phyloP scores from a whole-genome alignment of 2,888 invertebrate species.

The Selenia dentaria region DNA sequence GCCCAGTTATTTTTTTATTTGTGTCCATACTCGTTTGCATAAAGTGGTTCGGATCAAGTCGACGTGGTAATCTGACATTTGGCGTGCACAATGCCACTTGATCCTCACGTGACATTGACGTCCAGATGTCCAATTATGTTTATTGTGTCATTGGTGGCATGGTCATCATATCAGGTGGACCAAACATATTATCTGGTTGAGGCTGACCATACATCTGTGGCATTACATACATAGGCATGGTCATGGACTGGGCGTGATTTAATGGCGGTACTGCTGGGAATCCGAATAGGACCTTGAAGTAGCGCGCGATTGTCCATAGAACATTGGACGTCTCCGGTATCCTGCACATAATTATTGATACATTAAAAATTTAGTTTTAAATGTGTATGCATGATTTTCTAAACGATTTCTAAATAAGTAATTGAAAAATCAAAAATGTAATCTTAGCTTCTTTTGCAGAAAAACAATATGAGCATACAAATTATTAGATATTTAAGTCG shows the following conservation, averaged over 20 bases:
- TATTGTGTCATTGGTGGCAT: constrained; percentile 61
- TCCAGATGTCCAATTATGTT: constrained; percentile 70
- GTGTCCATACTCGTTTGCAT: constrained; percentile 29
- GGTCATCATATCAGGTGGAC: constrained; percentile 47
- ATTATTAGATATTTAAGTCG: too few relatives aligned
- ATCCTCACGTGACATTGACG: constrained; percentile 51
- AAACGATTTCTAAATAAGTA: too few relatives aligned
- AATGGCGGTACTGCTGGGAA: constrained; percentile 68
- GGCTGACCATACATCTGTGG: constrained; percentile 60
- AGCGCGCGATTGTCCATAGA: constrained; percentile 81
- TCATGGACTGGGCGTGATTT: constrained; percentile 66
- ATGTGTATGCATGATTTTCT: neutral
- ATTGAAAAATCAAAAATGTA: too few relatives aligned
- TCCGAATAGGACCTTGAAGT: constrained; percentile 79
- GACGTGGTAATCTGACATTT: constrained; percentile 78
- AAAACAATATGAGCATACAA: too few relatives aligned
- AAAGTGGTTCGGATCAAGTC: constrained; percentile 63
- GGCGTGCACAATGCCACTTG: constrained; percentile 73
- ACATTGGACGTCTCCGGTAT: constrained; percentile 82
- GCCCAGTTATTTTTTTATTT: neutral
- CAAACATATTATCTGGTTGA: constrained; percentile 58
- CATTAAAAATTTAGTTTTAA: constrained; percentile 19
- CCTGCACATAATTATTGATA: constrained; percentile 61
- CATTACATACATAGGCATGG: constrained; percentile 77
- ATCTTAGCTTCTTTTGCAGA: too few relatives aligned